Base-by-base conservation (phyloP, 2,113 vertebrate genomes). In the Ascaphus truei region DNA sequence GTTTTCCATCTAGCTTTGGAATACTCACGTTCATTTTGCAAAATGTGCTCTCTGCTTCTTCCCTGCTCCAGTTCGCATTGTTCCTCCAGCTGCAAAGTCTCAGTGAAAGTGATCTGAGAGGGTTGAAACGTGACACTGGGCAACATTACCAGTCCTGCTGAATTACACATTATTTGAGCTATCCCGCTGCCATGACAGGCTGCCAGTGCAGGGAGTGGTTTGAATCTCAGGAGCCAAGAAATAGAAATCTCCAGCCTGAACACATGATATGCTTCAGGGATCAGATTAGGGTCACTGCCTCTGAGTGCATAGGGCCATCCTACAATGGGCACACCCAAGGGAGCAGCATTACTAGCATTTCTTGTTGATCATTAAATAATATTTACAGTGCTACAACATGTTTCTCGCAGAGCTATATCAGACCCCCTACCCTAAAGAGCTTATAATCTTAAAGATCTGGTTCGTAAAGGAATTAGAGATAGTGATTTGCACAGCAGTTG, bases 261-360 rank as follows among this genome's bases (percentile, higher is more conserved):
- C 62, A 65, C 22, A 30, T 15, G 20, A n/a, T 30, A 16, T 8
- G 23, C 22, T 65, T 65, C 25, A 36, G 33, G 30, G 7, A 50
- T 20, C 36, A 65, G 18, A 53, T 39, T 37, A 48, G 62, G 62
- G 62, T 65, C 62, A 65, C 3, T 37, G 47, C 23, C n/a, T n/a
- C n/a, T 29, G 15, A 41, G 13, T 41, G 31, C n/a, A n/a, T n/a
- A n/a, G n/a, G n/a, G n/a, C n/a, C n/a, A n/a, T n/a, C n/a, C n/a
- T n/a, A n/a, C n/a, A 18, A 5, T 57, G 31, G 50, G 36, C 45
- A 53, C 62, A 41, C 47, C 62, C 41, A 53, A 34, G 12, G 10
- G 7, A 37, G 36, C 9, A 63, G 15, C 30, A 34, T 34, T 63
- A 18, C 45, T 36, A 36, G 36, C 47, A 63, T 51, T 50, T 51